phyloP scores from a whole-genome alignment of 23 tunicate genomes.

The Trididemnum nubilum region DNA sequence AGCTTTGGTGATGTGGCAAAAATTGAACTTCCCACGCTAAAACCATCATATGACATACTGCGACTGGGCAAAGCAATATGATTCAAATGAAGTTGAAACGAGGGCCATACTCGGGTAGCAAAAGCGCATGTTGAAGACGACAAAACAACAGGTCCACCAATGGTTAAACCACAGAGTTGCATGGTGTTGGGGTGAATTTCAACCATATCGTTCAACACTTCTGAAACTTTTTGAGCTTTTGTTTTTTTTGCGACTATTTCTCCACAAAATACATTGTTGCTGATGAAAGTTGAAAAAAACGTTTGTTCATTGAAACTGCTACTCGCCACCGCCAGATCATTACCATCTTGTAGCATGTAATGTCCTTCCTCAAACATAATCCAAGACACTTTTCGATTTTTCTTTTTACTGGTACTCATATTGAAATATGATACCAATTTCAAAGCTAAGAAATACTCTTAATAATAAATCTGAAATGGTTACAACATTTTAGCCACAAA shows the following conservation, averaged over 20 bases:
- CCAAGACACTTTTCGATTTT: constrained; percentile 13
- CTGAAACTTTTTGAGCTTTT: constrained; percentile 24
- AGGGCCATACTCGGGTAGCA: constrained; percentile 68
- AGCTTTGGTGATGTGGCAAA: background rate
- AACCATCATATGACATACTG: background rate
- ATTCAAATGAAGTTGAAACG: constrained; percentile 34
- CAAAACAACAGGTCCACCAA: constrained; percentile 62
- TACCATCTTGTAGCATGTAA: background rate
- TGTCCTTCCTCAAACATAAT: background rate
- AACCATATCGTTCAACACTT: constrained; percentile 15
- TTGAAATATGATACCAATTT: too few relatives aligned
- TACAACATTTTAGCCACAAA: too few relatives aligned
- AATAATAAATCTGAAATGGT: too few relatives aligned
- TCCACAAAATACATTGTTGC: constrained; percentile 37
- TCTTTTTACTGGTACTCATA: constrained; percentile 10
- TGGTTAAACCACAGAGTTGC: constrained; percentile 68
- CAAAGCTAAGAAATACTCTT: too few relatives aligned
- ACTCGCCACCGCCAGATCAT: background rate
- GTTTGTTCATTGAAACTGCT: background rate
- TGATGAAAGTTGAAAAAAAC: background rate
- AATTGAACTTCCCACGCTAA: background rate
- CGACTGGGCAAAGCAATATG: background rate
- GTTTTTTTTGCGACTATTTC: constrained; percentile 21
- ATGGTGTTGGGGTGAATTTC: constrained; percentile 72
- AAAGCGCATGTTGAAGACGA: background rate